phyloP scores from a whole-genome alignment of 2,888 invertebrate genomes.

The Rotaria sp. region DNA sequence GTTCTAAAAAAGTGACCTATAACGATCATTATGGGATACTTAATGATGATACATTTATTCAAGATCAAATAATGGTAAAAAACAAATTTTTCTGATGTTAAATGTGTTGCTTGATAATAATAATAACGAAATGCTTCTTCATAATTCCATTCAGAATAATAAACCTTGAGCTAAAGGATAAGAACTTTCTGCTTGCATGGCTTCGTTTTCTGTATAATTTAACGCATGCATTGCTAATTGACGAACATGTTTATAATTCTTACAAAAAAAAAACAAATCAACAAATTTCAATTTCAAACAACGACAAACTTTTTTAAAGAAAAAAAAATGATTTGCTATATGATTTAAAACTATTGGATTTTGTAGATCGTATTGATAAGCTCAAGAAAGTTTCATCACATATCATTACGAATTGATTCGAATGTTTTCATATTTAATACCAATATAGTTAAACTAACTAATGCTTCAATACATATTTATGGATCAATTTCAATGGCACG shows the following conservation, averaged over 20 bases:
- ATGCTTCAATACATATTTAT: slow-evolving; percentile 87
- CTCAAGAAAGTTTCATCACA: slow-evolving; percentile 90
- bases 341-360: slow-evolving; percentile 99
- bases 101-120: slow-evolving; percentile 89
- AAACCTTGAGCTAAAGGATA: slow-evolving; percentile 90
- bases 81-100: slow-evolving; percentile 86
- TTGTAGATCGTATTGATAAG: slow-evolving; percentile 89
- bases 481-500: slow-evolving; percentile 82
- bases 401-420: slow-evolving; percentile 80
- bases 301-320: slow-evolving; percentile 73
- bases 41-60: too few species aligned
- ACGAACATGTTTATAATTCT: slow-evolving; percentile 86
- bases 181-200: slow-evolving; percentile 95
- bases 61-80: slow-evolving; percentile 90
- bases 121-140: slow-evolving; percentile 96
- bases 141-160: slow-evolving; percentile 69
- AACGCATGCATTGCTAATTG: slow-evolving; percentile 92
- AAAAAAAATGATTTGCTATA: slow-evolving; percentile 98
- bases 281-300: too few species aligned
- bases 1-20: too few species aligned
- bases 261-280: too few species aligned
- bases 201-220: slow-evolving; percentile 95
- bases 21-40: too few species aligned
- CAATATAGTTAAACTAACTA: slow-evolving; percentile 86
- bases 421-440: slow-evolving; percentile 84